Evolutionary conservation across 2,888 invertebrate genomes (phyloP), one percentile per base, ranked within the genome.

Genomic region (Trichogramma evanescens): DNA sequence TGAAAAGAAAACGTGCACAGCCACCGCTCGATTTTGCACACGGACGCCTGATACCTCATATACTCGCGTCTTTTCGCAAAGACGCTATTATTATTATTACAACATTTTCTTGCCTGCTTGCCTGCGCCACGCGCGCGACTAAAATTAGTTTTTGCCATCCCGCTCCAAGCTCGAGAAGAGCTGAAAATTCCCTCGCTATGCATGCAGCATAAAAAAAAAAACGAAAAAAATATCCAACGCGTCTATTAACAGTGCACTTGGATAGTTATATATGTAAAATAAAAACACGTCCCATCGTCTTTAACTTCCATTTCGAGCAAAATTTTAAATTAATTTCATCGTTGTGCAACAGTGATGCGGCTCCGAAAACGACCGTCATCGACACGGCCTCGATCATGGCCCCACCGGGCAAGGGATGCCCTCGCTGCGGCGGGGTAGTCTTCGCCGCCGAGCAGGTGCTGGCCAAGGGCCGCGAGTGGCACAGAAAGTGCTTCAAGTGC

Each of bases 381-480:
- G 89, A 93, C 77, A 92, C 93, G 26, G 87, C 91, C 48, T 79
- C 80, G 63, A 93, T 93, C 76, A 82, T 85, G 80, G 93, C 93
- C 9, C 83, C 88, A 13, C 87, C 91, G 53, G 93, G 93, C 69
- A 87, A 93, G 77, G 93, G 93, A 58, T 93, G 93, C 74, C 93
- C 93, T 4, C 86, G 93, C 68, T 93, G 93, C 74, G 93, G 93
- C 55, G 93, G 93, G 51, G 88, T 89, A 40, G 93, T 93, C 13
- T 97, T 90, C 80, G 93, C 94, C 66, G 97, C 97, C 51, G 97
- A 97, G 79, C 90, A 91, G 78, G 93, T 95, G 61, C 82, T 95
- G 62, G 93, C 95, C 56, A 95, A 92, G 77, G 89, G 93, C 67
- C 86, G 83, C 70, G 91, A 89, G 79, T 94, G 93, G 93, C 94